phyloP scores from a whole-genome alignment of 2,888 invertebrate species.

The Lomographa bimaculata region DNA sequence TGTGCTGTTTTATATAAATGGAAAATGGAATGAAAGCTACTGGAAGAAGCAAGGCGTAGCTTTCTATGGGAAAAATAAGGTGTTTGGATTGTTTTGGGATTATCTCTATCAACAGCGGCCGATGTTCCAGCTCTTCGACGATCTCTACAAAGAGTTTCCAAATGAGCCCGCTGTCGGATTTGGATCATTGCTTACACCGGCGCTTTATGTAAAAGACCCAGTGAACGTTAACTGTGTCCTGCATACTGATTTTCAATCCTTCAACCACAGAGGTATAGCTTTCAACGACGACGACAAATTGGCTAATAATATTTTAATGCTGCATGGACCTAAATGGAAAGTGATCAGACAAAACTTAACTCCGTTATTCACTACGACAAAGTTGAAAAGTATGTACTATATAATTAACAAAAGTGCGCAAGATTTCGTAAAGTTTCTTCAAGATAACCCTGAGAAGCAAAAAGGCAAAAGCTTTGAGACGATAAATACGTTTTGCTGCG shows the following conservation, averaged over 20 bases:
- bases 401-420: conserved; percentile 57
- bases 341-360: conserved; percentile 55
- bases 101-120: conserved; percentile 40
- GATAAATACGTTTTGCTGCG: conserved; percentile 46
- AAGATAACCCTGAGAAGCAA: conserved; percentile 41
- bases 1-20: conserved; percentile 36
- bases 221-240: conserved; percentile 48
- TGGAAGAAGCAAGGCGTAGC: conserved; percentile 57
- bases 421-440: conserved; percentile 52
- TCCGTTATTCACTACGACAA: conserved; percentile 59
- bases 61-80: conserved; percentile 45
- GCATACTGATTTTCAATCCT: conserved; percentile 49
- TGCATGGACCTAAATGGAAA: conserved; percentile 59
- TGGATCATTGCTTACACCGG: conserved; percentile 38
- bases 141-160: conserved; percentile 49
- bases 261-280: conserved; percentile 48
- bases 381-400: conserved; percentile 65
- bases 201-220: conserved; percentile 46
- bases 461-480: conserved; percentile 40
- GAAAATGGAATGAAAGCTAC: conserved; percentile 50
- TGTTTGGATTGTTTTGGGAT: conserved; percentile 50
- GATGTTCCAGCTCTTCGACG: conserved; percentile 47
- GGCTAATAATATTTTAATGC: conserved; percentile 50
- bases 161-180: conserved; percentile 53
- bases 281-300: conserved; percentile 45